phyloP scores from a whole-genome alignment of 1,140 invertebrate genomes.

The Neodiprion fabricii region DNA sequence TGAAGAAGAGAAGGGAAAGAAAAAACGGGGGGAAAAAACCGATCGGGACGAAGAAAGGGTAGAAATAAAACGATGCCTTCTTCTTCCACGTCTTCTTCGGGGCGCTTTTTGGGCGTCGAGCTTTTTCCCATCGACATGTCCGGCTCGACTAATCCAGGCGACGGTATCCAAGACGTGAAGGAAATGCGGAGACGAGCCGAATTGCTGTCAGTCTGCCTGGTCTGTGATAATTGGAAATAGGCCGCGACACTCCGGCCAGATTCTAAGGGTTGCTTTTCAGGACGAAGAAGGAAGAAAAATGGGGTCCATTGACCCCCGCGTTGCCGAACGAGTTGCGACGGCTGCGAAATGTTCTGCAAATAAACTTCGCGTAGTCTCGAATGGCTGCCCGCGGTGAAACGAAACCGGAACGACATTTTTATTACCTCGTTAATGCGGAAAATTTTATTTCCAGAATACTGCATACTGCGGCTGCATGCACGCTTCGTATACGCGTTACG shows the following conservation, averaged over 20 bases:
- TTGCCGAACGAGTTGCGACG: not conserved
- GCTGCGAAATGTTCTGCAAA: not conserved
- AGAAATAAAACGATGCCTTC: conserved; percentile 8
- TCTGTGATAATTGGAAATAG: too few relatives aligned
- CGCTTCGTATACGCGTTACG: not conserved
- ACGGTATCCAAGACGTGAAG: too few relatives aligned
- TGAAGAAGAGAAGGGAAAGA: conserved; percentile 6
- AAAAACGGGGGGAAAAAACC: conserved; percentile 21
- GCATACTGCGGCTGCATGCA: not conserved
- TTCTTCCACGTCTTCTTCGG: too few relatives aligned
- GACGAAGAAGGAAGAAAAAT: too few relatives aligned
- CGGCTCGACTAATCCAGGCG: too few relatives aligned
- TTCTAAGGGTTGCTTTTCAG: too few relatives aligned
- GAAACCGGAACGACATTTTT: not conserved
- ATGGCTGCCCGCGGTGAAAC: not conserved
- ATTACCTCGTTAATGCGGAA: not conserved
- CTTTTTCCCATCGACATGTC: too few relatives aligned
- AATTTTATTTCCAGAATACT: not conserved
- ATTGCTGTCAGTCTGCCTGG: too few relatives aligned
- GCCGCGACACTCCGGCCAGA: too few relatives aligned
- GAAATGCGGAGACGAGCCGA: too few relatives aligned
- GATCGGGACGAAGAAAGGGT: conserved; percentile 16
- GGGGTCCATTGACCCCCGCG: too few relatives aligned
- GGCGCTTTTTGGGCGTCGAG: too few relatives aligned
- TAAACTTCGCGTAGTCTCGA: not conserved